Evolutionary conservation across 2,888 invertebrate species (phyloP).

Genomic region (Caenorhabditis uteleia): DNA sequence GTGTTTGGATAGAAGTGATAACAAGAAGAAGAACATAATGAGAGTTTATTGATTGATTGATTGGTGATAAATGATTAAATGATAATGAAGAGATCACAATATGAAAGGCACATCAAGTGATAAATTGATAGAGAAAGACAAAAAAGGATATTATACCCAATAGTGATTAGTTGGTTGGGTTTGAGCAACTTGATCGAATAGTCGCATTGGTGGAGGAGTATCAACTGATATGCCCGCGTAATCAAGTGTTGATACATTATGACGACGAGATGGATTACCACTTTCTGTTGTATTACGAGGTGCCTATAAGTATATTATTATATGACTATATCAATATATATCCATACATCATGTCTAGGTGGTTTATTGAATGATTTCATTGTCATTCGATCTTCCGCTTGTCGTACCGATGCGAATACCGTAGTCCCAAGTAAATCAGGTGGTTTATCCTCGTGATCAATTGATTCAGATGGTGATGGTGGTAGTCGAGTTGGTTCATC

Average conservation of each 20-base stretch:
- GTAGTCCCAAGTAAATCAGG: slow-evolving; percentile 57
- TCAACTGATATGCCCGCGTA: slow-evolving; percentile 36
- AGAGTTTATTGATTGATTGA: background rate
- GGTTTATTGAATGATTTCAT: slow-evolving; percentile 27
- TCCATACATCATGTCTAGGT: slow-evolving; percentile 15
- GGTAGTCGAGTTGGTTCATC: slow-evolving; percentile 31
- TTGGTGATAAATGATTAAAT: slow-evolving; percentile 10
- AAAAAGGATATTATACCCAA: slow-evolving; percentile 30
- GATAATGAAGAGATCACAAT: background rate
- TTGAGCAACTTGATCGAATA: slow-evolving; percentile 50
- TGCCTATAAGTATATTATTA: background rate
- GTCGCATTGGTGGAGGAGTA: slow-evolving; percentile 50
- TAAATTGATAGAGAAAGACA: slow-evolving; percentile 9
- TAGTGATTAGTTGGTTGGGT: slow-evolving; percentile 38
- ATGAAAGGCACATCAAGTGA: slow-evolving; percentile 1
- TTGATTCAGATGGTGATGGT: slow-evolving; percentile 26
- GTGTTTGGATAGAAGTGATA: slow-evolving; percentile 7
- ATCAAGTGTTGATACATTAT: slow-evolving; percentile 35
- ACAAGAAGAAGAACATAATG: too few species aligned
- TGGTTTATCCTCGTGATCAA: slow-evolving; percentile 17
- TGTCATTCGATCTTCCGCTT: slow-evolving; percentile 35
- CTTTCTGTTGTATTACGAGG: background rate
- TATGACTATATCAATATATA: too few species aligned
- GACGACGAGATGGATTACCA: slow-evolving; percentile 8
- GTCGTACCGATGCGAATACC: slow-evolving; percentile 51